Base-by-base conservation (phyloP, 2,113 vertebrate genomes). In the Strigops habroptila region DNA sequence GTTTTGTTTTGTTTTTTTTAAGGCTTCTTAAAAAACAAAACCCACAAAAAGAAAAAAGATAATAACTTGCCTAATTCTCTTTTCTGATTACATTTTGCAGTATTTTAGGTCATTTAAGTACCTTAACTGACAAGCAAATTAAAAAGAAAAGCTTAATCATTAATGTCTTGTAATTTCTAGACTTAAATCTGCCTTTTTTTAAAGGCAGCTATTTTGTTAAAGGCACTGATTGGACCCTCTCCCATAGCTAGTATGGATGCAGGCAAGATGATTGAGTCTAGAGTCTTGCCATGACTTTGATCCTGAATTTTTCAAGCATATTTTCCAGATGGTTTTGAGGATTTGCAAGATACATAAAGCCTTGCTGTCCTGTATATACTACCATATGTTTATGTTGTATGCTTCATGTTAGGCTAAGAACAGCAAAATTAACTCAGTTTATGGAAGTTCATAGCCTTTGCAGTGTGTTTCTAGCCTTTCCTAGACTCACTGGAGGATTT, bases 201-300 rank as follows among this genome's bases (percentile, higher is more conserved):
- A 46, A 24, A 65, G 22, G 14, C 22, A 76, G 18, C 12, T 71
- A 3, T 53, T 94, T 92, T 77, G 17, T 76, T 86, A 31, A 64
- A 28, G 14, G 6, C 1, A 3, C 21, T 85, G 48, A 30, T 18
- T 3, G 0, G 10, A 12, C 8, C 3, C 2, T 63, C 17, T 86
- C 28, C 16, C 27, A 12, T 53, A 49, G 10, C 39, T 55, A 27
- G 14, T 43, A 8, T 31, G 13, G 37, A 19, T 22, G 25, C n/a
- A 67, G 49, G 21, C 18, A 70, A 48, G 18, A 18, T 52, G 39
- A 31, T 17, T 53, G 31, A 53, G 18, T 46, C 39, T 52, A 13
- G 44, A 75, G 22, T 71, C 46, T 65, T 74, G 52, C 16, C 6
- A 9, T 44, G 10, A 5, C 10, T 39, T 71, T 65, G 12, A 16